These are phyloP conservation scores for Bombus terrestris DNA, from an alignment of 1,140 invertebrate species.

Conservation along the genomic window DNA sequence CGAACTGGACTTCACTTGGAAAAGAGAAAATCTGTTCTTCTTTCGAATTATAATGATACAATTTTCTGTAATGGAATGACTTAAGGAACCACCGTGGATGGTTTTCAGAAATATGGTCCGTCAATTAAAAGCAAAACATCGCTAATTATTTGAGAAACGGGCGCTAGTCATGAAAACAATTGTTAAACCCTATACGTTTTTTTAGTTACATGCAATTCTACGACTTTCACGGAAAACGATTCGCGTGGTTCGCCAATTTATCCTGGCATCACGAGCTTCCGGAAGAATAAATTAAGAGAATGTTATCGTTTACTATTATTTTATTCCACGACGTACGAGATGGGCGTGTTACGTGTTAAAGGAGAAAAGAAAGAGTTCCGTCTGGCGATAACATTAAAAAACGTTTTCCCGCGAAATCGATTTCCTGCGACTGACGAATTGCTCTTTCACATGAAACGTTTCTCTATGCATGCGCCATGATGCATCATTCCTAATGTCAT, in stretches of 20 bases:
- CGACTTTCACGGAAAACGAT: constrained; percentile 20
- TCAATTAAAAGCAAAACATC: constrained; percentile 33
- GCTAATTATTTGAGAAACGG: constrained; percentile 14
- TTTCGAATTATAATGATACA: background rate
- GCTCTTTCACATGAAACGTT: constrained; percentile 10
- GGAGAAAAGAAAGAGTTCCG: background rate
- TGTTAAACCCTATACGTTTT: background rate
- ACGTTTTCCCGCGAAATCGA: constrained; percentile 39
- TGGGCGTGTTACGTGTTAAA: background rate
- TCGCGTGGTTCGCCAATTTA: constrained; percentile 43
- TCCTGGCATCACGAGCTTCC: constrained; percentile 21
- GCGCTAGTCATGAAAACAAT: background rate
- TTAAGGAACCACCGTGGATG: constrained; percentile 2
- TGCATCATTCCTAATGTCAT: background rate
- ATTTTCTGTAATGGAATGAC: background rate
- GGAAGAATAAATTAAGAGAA: constrained; percentile 48
- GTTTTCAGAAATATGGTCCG: constrained; percentile 13
- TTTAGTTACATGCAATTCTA: background rate
- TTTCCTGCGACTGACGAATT: constrained; percentile 46
- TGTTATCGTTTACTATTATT: constrained; percentile 34
- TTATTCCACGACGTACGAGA: background rate
- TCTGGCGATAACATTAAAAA: constrained; percentile 16
- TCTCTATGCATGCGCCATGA: background rate
- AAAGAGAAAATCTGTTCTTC: background rate
- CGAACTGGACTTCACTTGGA: background rate